Percentiles rank a stretch among this genome's conserved stretches.
Evolutionary conservation across 2,888 invertebrate genomes (phyloP).

Genomic region (Ennomos quercinarius): DNA sequence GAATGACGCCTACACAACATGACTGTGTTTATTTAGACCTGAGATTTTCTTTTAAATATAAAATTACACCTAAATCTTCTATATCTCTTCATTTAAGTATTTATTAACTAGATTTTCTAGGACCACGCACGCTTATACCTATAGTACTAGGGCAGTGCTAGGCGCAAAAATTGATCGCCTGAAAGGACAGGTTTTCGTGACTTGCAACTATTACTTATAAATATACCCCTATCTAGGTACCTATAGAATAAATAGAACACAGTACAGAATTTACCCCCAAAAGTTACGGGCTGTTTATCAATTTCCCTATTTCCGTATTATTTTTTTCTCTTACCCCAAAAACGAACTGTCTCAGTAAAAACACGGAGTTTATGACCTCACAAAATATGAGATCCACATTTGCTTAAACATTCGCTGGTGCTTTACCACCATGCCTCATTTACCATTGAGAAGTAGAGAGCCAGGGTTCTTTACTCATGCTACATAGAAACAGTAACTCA

Average conservation of each 20-base stretch:
- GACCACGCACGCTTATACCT: too few species aligned
- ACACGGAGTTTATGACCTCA: constrained; percentile 26
- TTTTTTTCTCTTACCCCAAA: constrained; percentile 17
- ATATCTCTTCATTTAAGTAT: too few species aligned
- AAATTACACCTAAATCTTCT: too few species aligned
- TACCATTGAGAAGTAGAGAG: constrained; percentile 18
- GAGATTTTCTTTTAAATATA: too few species aligned
- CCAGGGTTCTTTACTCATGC: constrained; percentile 4
- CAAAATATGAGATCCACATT: constrained; percentile 29
- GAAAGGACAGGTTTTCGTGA: too few species aligned
- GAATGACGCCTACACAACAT: too few species aligned
- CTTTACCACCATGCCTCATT: constrained; percentile 31
- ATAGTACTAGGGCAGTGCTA: too few species aligned
- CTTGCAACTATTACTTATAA: too few species aligned
- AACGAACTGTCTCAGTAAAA: constrained; percentile 19
- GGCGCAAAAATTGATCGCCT: too few species aligned
- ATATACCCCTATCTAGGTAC: too few species aligned
- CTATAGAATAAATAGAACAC: not conserved
- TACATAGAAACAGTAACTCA: constrained; percentile 12
- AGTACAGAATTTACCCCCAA: not conserved
- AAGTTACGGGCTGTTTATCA: constrained; percentile 15
- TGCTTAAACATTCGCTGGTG: constrained; percentile 30
- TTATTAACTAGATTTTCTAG: too few species aligned
- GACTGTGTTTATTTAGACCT: too few species aligned
- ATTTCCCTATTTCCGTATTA: constrained; percentile 27